Base-by-base conservation (phyloP, 2,888 invertebrate species). In the Gymnocheta viridis region DNA sequence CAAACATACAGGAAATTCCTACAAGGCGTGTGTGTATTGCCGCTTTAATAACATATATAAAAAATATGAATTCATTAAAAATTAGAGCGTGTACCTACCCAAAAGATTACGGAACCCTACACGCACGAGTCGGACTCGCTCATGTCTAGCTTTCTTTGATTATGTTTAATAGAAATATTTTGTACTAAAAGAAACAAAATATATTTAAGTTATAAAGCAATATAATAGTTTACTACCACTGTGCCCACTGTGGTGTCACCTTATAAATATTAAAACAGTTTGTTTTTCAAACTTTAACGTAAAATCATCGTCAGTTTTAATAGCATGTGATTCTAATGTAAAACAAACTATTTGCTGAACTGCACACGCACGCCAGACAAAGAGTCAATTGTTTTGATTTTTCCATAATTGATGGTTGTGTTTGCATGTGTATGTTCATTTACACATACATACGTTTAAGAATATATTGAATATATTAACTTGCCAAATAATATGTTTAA, bases 401-500 rank as follows among this genome's bases (percentile, higher is more conserved):
- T 64, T 19, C 35, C 22, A 44, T 62, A 54, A 19, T 54, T 47
- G 6, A 56, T 56, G 4, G 0, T 14, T n/a, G n/a, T 27, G 27
- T 27, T 3, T 27, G 27, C n/a, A n/a, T n/a, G n/a, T 56, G 4
- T 0, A 38, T 38, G 6, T 6, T 5, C 10, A 1, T 38, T 2
- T 22, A 32, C 4, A 35, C 10, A 5, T 35, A 35, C 38, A 12
- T 10, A 38, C 38, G n/a, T 58, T 17, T 17, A 7, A 14, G 19
- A 14, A 17, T 19, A 58, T 38, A 66, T 32, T 38, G 2, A 56
- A 76, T 66, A 56, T 76, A 47, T 66, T 66, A 47, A 66, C 32
- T 58, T 49, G 24, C 29, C 51, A 32, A 12, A 24, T 32, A 38
- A 47, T 56, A 51, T 54, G 24, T 79, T 73, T 24, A 67, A 67